These are phyloP conservation scores for Diadema setosum DNA, from an alignment of 35 echinoderm and acorn worm genomes.

Conservation along the genomic window DNA sequence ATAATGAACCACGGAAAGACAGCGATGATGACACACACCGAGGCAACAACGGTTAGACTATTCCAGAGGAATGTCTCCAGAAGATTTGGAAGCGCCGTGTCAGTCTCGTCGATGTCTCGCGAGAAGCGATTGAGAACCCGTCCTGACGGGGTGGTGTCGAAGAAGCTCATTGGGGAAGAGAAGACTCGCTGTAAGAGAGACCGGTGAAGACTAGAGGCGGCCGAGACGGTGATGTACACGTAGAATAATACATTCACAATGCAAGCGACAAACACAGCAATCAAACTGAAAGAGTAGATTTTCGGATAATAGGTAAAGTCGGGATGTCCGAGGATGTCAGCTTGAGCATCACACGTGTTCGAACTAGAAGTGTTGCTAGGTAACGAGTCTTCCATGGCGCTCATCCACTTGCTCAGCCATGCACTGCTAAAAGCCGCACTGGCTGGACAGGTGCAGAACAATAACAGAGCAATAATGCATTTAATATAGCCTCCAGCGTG, in stretches of 20 bases:
- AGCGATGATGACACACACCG: conserved; percentile 28
- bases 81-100: conserved; percentile 56
- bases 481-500: conserved; percentile 43
- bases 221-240: conserved; percentile 41
- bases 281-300: background rate
- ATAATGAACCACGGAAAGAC: conserved; percentile 86
- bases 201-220: conserved; percentile 60
- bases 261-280: background rate
- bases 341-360: background rate
- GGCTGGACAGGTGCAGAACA: conserved; percentile 15
- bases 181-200: conserved; percentile 43
- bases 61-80: conserved; percentile 55
- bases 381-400: conserved; percentile 8
- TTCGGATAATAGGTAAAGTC: background rate
- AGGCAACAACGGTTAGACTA: conserved; percentile 22
- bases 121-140: conserved; percentile 86
- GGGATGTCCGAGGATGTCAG: background rate
- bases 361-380: background rate
- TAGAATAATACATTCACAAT: background rate
- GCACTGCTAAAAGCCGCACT: conserved; percentile 62
- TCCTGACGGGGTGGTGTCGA: conserved; percentile 74
- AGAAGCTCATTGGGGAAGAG: conserved; percentile 80
- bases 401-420: conserved; percentile 71
- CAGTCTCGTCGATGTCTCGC: conserved; percentile 85
- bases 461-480: conserved; percentile 1